A percentile compares a stretch with the other conserved stretches of the same genome.
Conservation (phyloP, 2,888 invertebrate genomes). For the Leucozona laternaria region DNA sequence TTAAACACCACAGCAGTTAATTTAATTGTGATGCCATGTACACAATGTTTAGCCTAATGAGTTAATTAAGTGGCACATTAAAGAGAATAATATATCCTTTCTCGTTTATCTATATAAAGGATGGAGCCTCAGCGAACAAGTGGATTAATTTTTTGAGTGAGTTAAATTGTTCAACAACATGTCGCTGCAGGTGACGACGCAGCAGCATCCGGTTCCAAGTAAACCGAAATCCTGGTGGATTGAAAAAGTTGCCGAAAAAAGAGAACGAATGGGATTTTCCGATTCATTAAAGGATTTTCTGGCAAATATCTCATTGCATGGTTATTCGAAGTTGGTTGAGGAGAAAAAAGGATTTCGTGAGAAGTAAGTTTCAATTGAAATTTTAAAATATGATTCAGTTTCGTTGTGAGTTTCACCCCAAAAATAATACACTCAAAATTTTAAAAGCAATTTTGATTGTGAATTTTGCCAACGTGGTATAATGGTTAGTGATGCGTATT, state of each 20-base stretch:
- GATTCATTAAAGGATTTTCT: conserved; percentile 80
- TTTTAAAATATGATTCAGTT: not conserved
- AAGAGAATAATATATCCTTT: conserved; percentile 42
- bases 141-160: conserved; percentile 12
- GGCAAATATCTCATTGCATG: conserved; percentile 81
- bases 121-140: conserved; percentile 33
- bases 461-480: too few species aligned
- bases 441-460: too few species aligned
- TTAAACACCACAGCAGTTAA: conserved; percentile 67
- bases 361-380: conserved; percentile 77
- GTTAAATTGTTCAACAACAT: conserved; percentile 9
- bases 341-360: conserved; percentile 79
- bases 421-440: too few species aligned
- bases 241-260: conserved; percentile 48
- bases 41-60: conserved; percentile 70
- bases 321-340: conserved; percentile 82
- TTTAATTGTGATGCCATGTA: conserved; percentile 69
- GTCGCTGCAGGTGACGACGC: conserved; percentile 41
- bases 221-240: conserved; percentile 62
- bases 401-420: too few species aligned
- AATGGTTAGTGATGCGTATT: too few species aligned
- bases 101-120: conserved; percentile 41
- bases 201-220: too few species aligned
- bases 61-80: conserved; percentile 68
- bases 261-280: conserved; percentile 34